Evolutionary conservation across 2,113 vertebrate species (phyloP).

Genomic region (Platysternon megacephalum): DNA sequence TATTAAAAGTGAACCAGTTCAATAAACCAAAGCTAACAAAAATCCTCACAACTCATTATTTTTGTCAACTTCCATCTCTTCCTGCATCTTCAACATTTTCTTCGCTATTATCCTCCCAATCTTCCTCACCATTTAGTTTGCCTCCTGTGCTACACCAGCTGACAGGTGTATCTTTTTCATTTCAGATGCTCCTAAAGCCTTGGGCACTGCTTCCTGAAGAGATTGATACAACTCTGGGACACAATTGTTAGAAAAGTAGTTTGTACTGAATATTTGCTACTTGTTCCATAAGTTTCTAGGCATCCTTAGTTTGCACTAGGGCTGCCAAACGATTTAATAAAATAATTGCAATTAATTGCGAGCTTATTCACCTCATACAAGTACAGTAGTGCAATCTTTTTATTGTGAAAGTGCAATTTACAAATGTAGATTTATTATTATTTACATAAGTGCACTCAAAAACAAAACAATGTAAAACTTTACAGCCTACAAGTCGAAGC

Average conservation of each 20-base stretch:
- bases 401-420: too few species aligned
- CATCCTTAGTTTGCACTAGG: slow-evolving; percentile 7
- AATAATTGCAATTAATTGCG: too few species aligned
- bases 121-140: slow-evolving; percentile 56
- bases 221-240: slow-evolving; percentile 56
- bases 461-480: too few species aligned
- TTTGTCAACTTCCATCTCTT: slow-evolving; percentile 49
- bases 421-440: too few species aligned
- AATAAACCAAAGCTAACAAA: slow-evolving; percentile 35
- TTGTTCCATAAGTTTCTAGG: slow-evolving; percentile 59
- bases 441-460: too few species aligned
- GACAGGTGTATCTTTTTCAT: slow-evolving; percentile 65
- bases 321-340: neutral
- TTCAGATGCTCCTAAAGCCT: slow-evolving; percentile 64
- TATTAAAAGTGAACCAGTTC: neutral
- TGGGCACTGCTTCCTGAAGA: slow-evolving; percentile 55
- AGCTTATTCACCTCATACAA: too few species aligned
- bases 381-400: too few species aligned
- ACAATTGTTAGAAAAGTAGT: slow-evolving; percentile 50
- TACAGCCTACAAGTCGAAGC: too few species aligned
- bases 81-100: slow-evolving; percentile 50
- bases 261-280: slow-evolving; percentile 70
- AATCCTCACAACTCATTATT: slow-evolving; percentile 11
- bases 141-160: slow-evolving; percentile 49
- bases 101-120: slow-evolving; percentile 48